These are phyloP conservation scores for Artibeus jamaicensis DNA, from an alignment of 2,797 vertebrate genomes.

Conservation along the genomic window DNA sequence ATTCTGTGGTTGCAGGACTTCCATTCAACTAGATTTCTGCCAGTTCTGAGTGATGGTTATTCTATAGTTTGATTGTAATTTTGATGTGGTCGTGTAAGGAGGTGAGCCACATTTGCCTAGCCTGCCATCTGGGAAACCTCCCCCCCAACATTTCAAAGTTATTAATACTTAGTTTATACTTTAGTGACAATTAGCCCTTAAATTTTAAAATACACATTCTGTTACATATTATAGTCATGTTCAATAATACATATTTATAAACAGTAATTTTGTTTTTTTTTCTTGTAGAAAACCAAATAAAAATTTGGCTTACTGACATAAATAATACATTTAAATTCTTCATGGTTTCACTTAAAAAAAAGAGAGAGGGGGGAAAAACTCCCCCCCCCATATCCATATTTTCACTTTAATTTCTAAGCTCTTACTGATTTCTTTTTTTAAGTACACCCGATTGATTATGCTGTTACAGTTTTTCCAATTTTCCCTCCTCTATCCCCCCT, in stretches of 20 bases:
- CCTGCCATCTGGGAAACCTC: no score
- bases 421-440: neutral
- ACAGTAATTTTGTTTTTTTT: neutral
- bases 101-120: no score
- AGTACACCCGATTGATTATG: no score
- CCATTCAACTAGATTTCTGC: no score
- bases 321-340: conserved; percentile 16
- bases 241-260: conserved; percentile 1
- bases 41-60: no score
- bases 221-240: neutral
- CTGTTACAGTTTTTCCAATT: no score
- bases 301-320: neutral
- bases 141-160: neutral
- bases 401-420: neutral
- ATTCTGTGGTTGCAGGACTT: no score
- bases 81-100: no score
- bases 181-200: neutral
- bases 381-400: no score
- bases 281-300: conserved; percentile 14
- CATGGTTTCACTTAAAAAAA: neutral
- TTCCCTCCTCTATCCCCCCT: no score
- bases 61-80: no score
- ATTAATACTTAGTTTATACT: neutral
- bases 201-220: neutral
- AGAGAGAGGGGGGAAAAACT: no score